Percentiles rank a stretch among this genome's conserved stretches.
phyloP scores from a whole-genome alignment of 2,888 invertebrate genomes.

The Drosophila mercatorum region DNA sequence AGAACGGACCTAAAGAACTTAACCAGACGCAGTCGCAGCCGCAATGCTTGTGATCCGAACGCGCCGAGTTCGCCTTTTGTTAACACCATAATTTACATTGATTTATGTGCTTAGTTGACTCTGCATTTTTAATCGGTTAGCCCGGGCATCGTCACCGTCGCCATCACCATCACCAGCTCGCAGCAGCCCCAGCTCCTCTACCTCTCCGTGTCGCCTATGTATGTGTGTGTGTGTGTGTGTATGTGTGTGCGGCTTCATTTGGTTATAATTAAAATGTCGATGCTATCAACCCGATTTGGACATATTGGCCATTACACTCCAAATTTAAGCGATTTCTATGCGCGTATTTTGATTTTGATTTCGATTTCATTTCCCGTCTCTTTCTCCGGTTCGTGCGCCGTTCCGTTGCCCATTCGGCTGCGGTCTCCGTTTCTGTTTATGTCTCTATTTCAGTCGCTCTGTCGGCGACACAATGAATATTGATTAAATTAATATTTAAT shows the following conservation, averaged over 20 bases:
- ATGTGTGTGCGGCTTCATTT: conserved; percentile 72
- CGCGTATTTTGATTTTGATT: conserved; percentile 66
- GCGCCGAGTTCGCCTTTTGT: conserved; percentile 81
- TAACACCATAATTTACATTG: conserved; percentile 83
- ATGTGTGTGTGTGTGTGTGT: conserved; percentile 11
- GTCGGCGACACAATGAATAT: conserved; percentile 67
- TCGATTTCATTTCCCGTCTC: conserved; percentile 46
- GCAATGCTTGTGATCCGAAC: conserved; percentile 48
- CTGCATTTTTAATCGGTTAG: conserved; percentile 81
- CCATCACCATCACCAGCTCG: conserved; percentile 13
- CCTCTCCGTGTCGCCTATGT: background rate
- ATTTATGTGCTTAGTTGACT: conserved; percentile 81
- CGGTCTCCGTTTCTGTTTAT: conserved; percentile 11
- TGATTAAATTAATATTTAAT: conserved; percentile 81
- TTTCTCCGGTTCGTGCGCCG: conserved; percentile 5
- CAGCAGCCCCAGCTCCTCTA: conserved; percentile 5
- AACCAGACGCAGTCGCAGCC: conserved; percentile 27
- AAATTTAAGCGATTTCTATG: conserved; percentile 81
- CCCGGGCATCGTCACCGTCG: conserved; percentile 28
- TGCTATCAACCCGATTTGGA: conserved; percentile 80
- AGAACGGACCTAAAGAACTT: conserved; percentile 15
- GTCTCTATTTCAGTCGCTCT: conserved; percentile 14
- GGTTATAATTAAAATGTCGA: conserved; percentile 82
- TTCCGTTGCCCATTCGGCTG: background rate
- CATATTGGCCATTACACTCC: conserved; percentile 81